Percentiles rank a stretch among this genome's conserved stretches.
Conservation (phyloP, 2,888 invertebrate species). For the Orthosia incerta region DNA sequence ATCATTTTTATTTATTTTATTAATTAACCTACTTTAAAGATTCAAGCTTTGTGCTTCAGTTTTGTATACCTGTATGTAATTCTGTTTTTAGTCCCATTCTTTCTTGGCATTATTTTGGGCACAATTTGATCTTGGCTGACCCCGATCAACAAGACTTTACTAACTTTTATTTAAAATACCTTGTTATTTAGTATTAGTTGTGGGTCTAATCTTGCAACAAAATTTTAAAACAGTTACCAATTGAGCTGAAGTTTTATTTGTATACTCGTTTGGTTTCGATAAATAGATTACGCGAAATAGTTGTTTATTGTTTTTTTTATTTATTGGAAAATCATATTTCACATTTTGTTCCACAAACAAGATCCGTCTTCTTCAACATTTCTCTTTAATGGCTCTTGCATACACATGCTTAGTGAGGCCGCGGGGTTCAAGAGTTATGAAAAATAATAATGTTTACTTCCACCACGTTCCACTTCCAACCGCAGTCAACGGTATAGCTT, state of each 20-base stretch:
- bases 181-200: no score
- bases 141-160: no score
- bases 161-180: not conserved
- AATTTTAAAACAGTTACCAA: no score
- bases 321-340: no score
- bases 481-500: slow-evolving; percentile 22
- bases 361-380: not conserved
- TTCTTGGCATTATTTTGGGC: no score
- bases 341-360: not conserved
- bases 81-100: not conserved
- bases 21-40: not conserved
- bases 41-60: not conserved
- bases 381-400: not conserved
- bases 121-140: no score
- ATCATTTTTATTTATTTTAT: not conserved
- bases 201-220: no score
- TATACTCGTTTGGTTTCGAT: not conserved
- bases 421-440: not conserved
- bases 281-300: no score
- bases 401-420: not conserved
- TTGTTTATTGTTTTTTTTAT: no score
- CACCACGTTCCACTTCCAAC: slow-evolving; percentile 18
- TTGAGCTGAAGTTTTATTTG: no score
- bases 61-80: not conserved
- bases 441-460: slow-evolving; percentile 16